Evolutionary conservation across 1,140 invertebrate genomes (phyloP).

Genomic region (Aethina tumida): DNA sequence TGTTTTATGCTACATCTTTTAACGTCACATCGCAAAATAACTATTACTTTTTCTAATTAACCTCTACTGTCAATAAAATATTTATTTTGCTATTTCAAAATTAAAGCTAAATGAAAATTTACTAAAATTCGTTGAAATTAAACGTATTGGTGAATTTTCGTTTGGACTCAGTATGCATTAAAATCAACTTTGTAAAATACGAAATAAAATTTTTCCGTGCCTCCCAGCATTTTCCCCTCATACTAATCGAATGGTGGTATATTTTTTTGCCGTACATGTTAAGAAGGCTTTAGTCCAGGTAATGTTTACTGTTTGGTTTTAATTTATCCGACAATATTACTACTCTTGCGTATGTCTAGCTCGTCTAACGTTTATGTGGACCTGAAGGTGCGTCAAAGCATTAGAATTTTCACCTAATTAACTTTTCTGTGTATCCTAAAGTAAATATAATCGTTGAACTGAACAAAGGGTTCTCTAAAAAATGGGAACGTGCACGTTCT

Average conservation of each 20-base stretch:
- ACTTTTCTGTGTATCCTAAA: not conserved
- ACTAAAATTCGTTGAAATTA: not conserved
- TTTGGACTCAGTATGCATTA: too few species aligned
- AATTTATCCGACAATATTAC: constrained; percentile 18
- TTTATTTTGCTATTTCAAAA: not conserved
- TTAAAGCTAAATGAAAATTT: not conserved
- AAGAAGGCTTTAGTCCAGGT: constrained; percentile 29
- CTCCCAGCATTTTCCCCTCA: too few species aligned
- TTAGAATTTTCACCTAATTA: constrained; percentile 4
- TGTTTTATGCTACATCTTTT: constrained; percentile 2
- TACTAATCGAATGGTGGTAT: constrained; percentile 32
- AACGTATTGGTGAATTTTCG: too few species aligned
- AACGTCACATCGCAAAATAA: not conserved
- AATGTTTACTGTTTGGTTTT: constrained; percentile 24
- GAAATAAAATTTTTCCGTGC: too few species aligned
- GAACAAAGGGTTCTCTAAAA: too few species aligned
- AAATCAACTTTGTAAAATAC: too few species aligned
- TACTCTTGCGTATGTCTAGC: constrained; percentile 32
- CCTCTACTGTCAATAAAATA: not conserved
- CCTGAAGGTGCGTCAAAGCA: constrained; percentile 30
- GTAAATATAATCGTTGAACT: too few species aligned
- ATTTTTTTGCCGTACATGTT: constrained; percentile 30
- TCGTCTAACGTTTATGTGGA: constrained; percentile 17
- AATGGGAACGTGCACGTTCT: too few species aligned
- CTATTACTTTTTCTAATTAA: not conserved